Percentiles rank a stretch among this genome's conserved stretches.
Conservation (phyloP, 2,888 invertebrate genomes). For the Troides oblongomaculatus region DNA sequence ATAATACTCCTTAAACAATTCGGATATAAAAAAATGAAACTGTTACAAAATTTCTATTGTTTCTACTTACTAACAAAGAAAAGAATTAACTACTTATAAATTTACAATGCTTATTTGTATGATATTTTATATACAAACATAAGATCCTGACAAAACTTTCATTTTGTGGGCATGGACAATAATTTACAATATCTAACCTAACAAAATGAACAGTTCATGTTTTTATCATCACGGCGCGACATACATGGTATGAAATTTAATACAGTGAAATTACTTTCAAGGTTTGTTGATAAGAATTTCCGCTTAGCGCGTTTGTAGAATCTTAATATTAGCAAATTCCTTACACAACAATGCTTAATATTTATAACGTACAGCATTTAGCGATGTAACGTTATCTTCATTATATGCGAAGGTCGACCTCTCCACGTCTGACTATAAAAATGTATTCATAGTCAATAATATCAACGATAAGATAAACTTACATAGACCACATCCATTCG, state of each 20-base stretch:
- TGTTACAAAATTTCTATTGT: too few relatives aligned
- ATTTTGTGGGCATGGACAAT: background rate
- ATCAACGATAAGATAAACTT: constrained; percentile 12
- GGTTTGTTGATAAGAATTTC: constrained; percentile 31
- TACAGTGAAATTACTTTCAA: constrained; percentile 27
- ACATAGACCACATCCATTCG: constrained; percentile 5
- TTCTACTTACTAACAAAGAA: too few relatives aligned
- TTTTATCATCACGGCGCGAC: constrained; percentile 9
- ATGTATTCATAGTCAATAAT: constrained; percentile 6
- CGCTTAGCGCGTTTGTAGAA: constrained; percentile 28
- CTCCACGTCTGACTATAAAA: constrained; percentile 20
- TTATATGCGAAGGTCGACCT: constrained; percentile 29
- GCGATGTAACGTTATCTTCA: constrained; percentile 31
- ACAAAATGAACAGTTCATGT: background rate
- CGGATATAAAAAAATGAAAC: too few relatives aligned
- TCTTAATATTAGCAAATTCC: constrained; percentile 26
- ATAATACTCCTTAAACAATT: too few relatives aligned
- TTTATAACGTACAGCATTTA: constrained; percentile 29
- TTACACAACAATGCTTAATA: constrained; percentile 30
- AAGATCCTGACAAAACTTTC: too few relatives aligned
- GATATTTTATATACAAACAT: too few relatives aligned
- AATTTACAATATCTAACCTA: background rate
- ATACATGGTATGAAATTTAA: constrained; percentile 12
- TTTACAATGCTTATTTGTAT: too few relatives aligned
- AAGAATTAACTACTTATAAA: too few relatives aligned